These are phyloP conservation scores for Clarias fuscus DNA, from an alignment of 2,797 vertebrate species.

Conservation along the genomic window DNA sequence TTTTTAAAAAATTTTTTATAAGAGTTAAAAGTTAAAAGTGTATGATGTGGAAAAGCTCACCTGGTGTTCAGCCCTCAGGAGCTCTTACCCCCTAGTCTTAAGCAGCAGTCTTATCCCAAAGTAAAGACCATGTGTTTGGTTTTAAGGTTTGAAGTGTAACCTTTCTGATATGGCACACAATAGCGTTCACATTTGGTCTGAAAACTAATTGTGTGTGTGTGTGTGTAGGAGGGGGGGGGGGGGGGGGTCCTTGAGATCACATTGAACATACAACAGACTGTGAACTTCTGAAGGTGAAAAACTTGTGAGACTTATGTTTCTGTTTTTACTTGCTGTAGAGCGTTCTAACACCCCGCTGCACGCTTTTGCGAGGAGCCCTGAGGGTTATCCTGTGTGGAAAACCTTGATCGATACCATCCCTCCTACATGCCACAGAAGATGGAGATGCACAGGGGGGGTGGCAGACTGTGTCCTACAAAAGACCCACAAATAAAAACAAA, in stretches of 20 bases:
- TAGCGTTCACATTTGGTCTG: neutral
- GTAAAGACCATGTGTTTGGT: constrained; percentile 30
- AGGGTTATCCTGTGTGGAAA: constrained; percentile 42
- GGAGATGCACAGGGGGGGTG: constrained; percentile 5
- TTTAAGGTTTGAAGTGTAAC: neutral
- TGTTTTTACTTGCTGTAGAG: constrained; percentile 40
- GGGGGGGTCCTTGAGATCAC: neutral
- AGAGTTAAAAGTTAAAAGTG: neutral
- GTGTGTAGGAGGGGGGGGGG: no score
- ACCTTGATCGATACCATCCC: constrained; percentile 42
- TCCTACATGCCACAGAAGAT: constrained; percentile 32
- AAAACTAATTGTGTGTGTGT: constrained; percentile 10
- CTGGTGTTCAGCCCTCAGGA: neutral
- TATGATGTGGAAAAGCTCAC: constrained; percentile 31
- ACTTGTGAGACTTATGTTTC: constrained; percentile 14
- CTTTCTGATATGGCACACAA: constrained; percentile 29
- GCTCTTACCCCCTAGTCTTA: neutral
- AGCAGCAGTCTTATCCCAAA: constrained; percentile 29
- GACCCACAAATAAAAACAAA: constrained; percentile 8
- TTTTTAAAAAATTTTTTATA: neutral
- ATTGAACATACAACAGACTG: constrained; percentile 16
- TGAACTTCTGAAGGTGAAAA: constrained; percentile 22
- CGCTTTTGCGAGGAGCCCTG: constrained; percentile 29
- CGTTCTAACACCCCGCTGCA: constrained; percentile 19
- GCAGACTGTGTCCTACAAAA: constrained; percentile 18